phyloP scores from a whole-genome alignment of 2,888 invertebrate genomes.

The Andrena bucephala region DNA sequence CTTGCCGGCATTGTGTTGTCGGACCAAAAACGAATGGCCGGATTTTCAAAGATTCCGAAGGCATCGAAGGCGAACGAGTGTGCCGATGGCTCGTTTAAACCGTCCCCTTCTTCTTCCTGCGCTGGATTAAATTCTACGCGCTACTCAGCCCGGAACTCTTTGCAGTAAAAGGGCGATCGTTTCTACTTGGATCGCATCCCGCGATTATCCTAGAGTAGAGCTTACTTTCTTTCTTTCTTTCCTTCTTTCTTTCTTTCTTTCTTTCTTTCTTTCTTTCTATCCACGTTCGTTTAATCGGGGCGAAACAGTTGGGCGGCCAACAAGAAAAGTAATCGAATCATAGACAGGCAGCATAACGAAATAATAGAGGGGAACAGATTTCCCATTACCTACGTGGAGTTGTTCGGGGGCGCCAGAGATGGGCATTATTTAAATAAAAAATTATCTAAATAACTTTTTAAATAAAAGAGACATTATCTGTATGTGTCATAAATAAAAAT shows the following conservation, averaged over 20 bases:
- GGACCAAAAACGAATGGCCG: constrained; percentile 66
- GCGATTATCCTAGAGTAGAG: constrained; percentile 34
- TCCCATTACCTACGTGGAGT: neutral
- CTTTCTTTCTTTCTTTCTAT: constrained; percentile 4
- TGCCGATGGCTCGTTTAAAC: constrained; percentile 58
- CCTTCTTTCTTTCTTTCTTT: neutral
- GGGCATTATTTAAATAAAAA: too few relatives aligned
- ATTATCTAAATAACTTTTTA: too few relatives aligned
- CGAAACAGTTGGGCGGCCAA: neutral
- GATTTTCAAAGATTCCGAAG: constrained; percentile 71
- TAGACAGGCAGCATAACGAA: neutral
- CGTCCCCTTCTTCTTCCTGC: neutral
- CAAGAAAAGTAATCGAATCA: neutral
- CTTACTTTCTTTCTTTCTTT: neutral
- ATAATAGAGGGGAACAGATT: neutral
- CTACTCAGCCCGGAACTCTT: constrained; percentile 33
- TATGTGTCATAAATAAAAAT: too few relatives aligned
- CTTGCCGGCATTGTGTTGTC: constrained; percentile 58
- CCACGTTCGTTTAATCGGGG: neutral
- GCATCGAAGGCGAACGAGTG: constrained; percentile 55
- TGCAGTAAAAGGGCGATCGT: constrained; percentile 40
- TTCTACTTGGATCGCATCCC: constrained; percentile 32
- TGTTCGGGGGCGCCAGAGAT: neutral
- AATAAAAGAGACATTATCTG: too few relatives aligned
- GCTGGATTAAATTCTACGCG: constrained; percentile 59